Evolutionary conservation across 2,113 vertebrate genomes (phyloP), one percentile per base, ranked within the genome.

Genomic region (Dipodomys spectabilis): DNA sequence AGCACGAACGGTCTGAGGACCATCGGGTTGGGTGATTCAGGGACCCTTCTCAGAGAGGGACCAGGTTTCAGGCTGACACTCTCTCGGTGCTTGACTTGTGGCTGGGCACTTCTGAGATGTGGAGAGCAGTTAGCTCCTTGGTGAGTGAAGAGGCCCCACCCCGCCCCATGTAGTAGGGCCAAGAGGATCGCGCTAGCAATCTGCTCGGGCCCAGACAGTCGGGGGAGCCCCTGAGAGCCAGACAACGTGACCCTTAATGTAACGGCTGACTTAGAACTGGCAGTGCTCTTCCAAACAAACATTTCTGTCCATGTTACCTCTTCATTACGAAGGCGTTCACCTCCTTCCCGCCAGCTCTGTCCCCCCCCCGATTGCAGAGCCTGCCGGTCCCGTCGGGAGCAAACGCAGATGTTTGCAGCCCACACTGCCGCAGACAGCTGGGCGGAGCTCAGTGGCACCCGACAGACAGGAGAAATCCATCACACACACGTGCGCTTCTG

Each of bases 391-490:
- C 74, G 7, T 77, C 44, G 80, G 90, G 73, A 90, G 65, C 79
- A 93, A 53, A 93, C 89, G 83, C 62, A 87, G 94, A 90, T 12
- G 45, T 92, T 79, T 28, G 80, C 73, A 89, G 32, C 28, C 69
- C 68, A 81, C 71, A 85, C 0, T 11, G 81, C 86, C 77, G 85
- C 23, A 82, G 93, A 90, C 0, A 13, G 69, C 44, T 91, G 91
- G 91, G 75, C 71, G 91, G 91, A 82, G 88, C 39, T 45, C 83
- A 45, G 57, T 69, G 68, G 92, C 78, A 73, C 87, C 62, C 25
- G 3, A 62, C 86, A 84, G 88, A 86, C 95, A 97, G 95, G 92
- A 95, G 83, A 95, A 97, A 93, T 95, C 93, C 85, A 82, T 95
- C 96, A 89, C 74, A n/a, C 5, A 3, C 15, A 0, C 0, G 0